Base-by-base conservation (phyloP, 1,140 invertebrate genomes). In the Frieseomelitta varia region DNA sequence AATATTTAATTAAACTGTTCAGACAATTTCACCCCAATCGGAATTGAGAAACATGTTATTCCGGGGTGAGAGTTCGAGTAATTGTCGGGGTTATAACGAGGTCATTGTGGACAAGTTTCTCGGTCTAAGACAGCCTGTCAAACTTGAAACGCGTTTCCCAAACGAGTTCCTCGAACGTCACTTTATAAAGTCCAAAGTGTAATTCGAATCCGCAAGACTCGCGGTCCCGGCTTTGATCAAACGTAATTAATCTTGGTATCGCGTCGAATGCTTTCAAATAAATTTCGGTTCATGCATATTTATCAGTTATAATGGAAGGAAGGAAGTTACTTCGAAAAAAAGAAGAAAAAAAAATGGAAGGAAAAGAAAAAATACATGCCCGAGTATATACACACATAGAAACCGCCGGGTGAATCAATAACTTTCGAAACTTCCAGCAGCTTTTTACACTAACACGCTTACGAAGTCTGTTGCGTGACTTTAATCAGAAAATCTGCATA, bases 161-260 rank as follows among this genome's bases (percentile, higher is more conserved):
- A n/a, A 91, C 90, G 47, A 92, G 68, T 58, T 87, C 27, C n/a
- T 87, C 88, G 34, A 92, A 51, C 71, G 73, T 82, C 30, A 80
- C 47, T 47, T 88, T 69, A 47, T 65, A 3, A 47, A 65, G 17
- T 86, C 76, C 21, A 55, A 82, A 34, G 75, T 67, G 24, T n/a
- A 19, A 85, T 79, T 84, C 89, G 85, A 69, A 82, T 58, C 34
- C 30, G 10, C 67, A 63, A 53, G 24, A 11, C 21, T 30, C 17
- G 51, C 14, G 12, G 30, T 30, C 30, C 30, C 39, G 39, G 39
- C 39, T 39, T 39, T 39, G 39, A 39, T 63, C 39, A 51, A 68
- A 19, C 51, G 2, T 27, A 34, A 75, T 11, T 30, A 21, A 73
- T 67, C 47, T 71, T 72, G 51, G 15, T 47, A 61, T 61, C 58